Evolutionary conservation across 1,140 invertebrate genomes (phyloP).

Genomic region (Drosophila sproati): DNA sequence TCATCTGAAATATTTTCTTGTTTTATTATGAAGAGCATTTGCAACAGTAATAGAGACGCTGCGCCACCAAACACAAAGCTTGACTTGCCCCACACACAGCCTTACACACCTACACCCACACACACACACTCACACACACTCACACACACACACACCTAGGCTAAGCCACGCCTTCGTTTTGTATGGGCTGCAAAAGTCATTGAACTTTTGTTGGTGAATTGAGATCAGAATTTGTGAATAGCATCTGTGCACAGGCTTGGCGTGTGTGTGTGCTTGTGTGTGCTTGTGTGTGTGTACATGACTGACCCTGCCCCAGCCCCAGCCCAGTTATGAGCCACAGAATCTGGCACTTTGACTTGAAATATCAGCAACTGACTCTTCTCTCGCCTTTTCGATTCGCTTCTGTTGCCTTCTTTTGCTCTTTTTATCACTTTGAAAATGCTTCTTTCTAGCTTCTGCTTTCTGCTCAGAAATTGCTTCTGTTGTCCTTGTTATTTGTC

Average conservation of each 20-base stretch:
- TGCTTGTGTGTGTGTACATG: too few relatives aligned
- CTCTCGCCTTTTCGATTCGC: background rate
- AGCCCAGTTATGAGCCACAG: too few relatives aligned
- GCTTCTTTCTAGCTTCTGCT: too few relatives aligned
- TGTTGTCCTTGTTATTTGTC: background rate
- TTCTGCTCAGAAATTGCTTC: too few relatives aligned
- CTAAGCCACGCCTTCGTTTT: constrained; percentile 23
- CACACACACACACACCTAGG: background rate
- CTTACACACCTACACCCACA: constrained; percentile 1
- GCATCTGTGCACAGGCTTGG: background rate
- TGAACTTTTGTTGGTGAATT: constrained; percentile 37
- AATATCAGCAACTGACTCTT: background rate
- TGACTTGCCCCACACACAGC: background rate
- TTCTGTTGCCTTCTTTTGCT: background rate
- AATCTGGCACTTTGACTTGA: too few relatives aligned
- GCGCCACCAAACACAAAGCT: background rate
- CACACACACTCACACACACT: constrained; percentile 10
- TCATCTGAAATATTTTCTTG: background rate
- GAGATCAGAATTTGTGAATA: constrained; percentile 30
- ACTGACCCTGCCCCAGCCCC: background rate
- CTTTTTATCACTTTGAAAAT: too few relatives aligned
- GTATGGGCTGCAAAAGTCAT: constrained; percentile 34
- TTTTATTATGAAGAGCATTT: background rate
- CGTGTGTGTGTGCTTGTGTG: background rate
- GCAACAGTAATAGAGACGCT: background rate